phyloP scores from a whole-genome alignment of 1,140 invertebrate species.

The Plodia interpunctella region DNA sequence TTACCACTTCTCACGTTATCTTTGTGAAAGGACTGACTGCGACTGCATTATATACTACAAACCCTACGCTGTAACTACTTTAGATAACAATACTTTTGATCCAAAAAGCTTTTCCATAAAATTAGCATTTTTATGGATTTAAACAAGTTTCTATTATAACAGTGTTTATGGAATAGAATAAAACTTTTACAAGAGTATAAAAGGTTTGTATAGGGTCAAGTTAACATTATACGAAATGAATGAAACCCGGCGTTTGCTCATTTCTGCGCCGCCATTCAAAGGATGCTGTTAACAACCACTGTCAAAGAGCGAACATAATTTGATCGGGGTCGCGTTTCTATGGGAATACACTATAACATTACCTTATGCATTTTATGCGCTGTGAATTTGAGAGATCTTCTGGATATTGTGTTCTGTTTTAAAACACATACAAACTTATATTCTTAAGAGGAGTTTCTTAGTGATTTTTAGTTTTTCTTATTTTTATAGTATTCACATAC shows the following conservation, averaged over 20 bases:
- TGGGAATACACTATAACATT: slow-evolving; percentile 46
- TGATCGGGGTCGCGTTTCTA: slow-evolving; percentile 72
- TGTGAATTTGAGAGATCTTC: slow-evolving; percentile 1
- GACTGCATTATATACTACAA: slow-evolving; percentile 9
- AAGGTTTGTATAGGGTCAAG: slow-evolving; percentile 51
- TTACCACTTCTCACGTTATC: slow-evolving; percentile 26
- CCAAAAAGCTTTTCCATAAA: slow-evolving; percentile 15
- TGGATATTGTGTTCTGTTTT: too few relatives aligned
- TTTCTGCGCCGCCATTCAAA: slow-evolving; percentile 67
- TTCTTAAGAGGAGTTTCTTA: too few relatives aligned
- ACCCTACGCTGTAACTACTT: slow-evolving; percentile 11
- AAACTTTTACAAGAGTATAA: slow-evolving; percentile 53
- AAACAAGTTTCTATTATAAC: slow-evolving; percentile 42
- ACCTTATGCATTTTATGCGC: slow-evolving; percentile 2
- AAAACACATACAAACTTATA: too few relatives aligned
- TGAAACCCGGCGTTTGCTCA: slow-evolving; percentile 69
- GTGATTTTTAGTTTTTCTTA: too few relatives aligned
- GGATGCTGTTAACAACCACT: slow-evolving; percentile 74
- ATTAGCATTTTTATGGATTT: slow-evolving; percentile 45
- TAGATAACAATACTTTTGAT: slow-evolving; percentile 11
- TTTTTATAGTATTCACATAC: too few relatives aligned
- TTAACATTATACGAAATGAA: slow-evolving; percentile 68
- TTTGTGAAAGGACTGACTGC: slow-evolving; percentile 9
- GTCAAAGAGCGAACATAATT: slow-evolving; percentile 73
- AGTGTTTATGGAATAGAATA: slow-evolving; percentile 52